Base-by-base conservation (phyloP, 2,888 invertebrate species). In the Dasysyrphus albostriatus region DNA sequence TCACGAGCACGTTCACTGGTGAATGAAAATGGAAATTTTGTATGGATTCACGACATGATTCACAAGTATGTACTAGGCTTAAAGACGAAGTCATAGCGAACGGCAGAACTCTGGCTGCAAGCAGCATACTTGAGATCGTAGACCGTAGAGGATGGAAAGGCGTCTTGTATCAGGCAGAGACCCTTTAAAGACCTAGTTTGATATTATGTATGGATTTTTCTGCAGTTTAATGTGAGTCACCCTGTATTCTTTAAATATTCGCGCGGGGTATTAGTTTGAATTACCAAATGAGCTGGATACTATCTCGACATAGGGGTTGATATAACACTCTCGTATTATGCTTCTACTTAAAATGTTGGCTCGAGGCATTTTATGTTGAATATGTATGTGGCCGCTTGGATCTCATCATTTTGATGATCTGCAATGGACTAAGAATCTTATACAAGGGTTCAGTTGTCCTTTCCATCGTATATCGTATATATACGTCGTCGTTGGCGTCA, bases 381-480 rank as follows among this genome's bases (percentile, higher is more conserved):
- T 39, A 75, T 87, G 74, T 37, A 78, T 87, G 78, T 65, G 83
- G 85, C 72, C 82, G 82, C 82, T 75, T 65, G 67, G 59, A 63
- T 78, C 85, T 74, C 83, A 85, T 78, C 74, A 83, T 83, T 78
- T 83, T 87, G 87, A 87, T 87, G 87, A 87, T 87, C 83, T 79
- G 87, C 87, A 75, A 87, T 79, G 83, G 87, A 79, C 87, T 83
- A 54, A 61, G 65, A 54, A 16, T 29, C 79, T 87, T 76, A 81
- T 72, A 74, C 81, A 77, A 77, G 44, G 54, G 73, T 67, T 16
- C 65, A 9, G 19, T 73, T 34, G 58, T 47, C 67, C 39, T 67
- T 61, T 4, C 19, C 37, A 59, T 39, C 9, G 56, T 24, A 9
- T 47, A 29, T 39, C 67, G 63, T 67, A n/a, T n/a, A n/a, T n/a